These are phyloP conservation scores for Eudasyphora cyanicolor DNA, from an alignment of 2,888 invertebrate species.

Conservation along the genomic window DNA sequence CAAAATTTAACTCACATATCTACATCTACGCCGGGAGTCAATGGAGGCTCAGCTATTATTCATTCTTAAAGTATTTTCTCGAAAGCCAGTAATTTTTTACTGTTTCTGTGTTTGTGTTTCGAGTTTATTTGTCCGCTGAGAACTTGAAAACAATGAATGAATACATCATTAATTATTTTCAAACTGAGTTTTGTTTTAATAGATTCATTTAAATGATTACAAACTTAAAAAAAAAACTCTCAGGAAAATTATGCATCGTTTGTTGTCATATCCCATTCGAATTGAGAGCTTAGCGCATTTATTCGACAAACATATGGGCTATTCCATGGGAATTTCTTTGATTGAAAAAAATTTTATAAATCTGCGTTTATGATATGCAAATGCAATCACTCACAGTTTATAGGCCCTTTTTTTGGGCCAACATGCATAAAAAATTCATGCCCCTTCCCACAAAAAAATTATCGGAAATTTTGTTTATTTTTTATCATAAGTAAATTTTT, in stretches of 20 bases:
- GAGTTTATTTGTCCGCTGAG: neutral
- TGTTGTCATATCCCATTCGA: neutral
- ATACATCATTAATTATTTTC: conserved; percentile 53
- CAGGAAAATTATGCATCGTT: conserved; percentile 22
- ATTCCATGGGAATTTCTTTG: too few species aligned
- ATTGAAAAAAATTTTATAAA: too few species aligned
- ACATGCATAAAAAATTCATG: too few species aligned
- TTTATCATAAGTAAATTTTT: too few species aligned
- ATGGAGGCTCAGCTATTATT: conserved; percentile 41
- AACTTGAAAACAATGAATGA: conserved; percentile 28
- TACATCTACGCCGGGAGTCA: neutral
- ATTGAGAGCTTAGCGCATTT: too few species aligned
- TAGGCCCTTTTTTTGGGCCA: too few species aligned
- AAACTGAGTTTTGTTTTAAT: conserved; percentile 36
- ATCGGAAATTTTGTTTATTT: too few species aligned
- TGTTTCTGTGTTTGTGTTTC: neutral
- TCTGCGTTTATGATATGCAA: too few species aligned
- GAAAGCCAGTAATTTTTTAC: conserved; percentile 9
- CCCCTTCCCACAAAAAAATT: too few species aligned
- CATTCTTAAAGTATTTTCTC: conserved; percentile 45
- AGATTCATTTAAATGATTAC: conserved; percentile 41
- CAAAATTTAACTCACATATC: neutral
- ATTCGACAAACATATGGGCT: too few species aligned
- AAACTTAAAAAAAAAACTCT: conserved; percentile 41
- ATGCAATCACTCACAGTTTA: too few species aligned